phyloP scores from a whole-genome alignment of 2,888 invertebrate species.

The Melieria omissa region DNA sequence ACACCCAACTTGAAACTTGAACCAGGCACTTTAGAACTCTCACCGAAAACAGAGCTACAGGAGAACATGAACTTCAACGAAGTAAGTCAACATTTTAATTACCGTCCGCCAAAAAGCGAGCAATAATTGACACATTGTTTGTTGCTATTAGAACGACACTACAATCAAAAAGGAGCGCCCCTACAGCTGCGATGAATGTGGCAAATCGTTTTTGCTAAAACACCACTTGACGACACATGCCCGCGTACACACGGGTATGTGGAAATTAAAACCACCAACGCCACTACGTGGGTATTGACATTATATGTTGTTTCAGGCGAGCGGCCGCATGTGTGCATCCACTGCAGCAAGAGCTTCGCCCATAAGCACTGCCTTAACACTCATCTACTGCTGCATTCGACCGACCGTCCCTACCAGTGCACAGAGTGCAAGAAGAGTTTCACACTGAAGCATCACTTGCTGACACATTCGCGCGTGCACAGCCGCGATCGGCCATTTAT shows the following conservation, averaged over 20 bases:
- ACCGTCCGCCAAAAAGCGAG: background rate
- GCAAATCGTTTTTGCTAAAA: constrained; percentile 84
- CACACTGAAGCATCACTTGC: constrained; percentile 84
- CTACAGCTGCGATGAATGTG: constrained; percentile 84
- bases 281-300: background rate
- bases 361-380: constrained; percentile 87
- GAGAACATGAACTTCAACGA: constrained; percentile 64
- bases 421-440: constrained; percentile 88
- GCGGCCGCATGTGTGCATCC: constrained; percentile 80
- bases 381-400: constrained; percentile 82
- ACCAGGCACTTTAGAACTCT: constrained; percentile 66
- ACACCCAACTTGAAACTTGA: constrained; percentile 67
- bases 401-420: constrained; percentile 84
- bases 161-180: constrained; percentile 76
- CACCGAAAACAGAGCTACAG: constrained; percentile 67
- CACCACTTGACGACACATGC: constrained; percentile 87
- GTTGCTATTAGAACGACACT: constrained; percentile 59
- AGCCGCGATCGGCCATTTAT: constrained; percentile 84
- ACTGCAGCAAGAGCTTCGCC: constrained; percentile 84
- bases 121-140: background rate
- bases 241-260: constrained; percentile 78
- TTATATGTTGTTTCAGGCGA: constrained; percentile 69
- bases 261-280: background rate
- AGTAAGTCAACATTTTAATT: constrained; percentile 47
- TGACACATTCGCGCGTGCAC: constrained; percentile 83